Percentiles rank a stretch among this genome's conserved stretches.
Evolutionary conservation across 2,888 invertebrate species (phyloP).

Genomic region (Eulithis testata): DNA sequence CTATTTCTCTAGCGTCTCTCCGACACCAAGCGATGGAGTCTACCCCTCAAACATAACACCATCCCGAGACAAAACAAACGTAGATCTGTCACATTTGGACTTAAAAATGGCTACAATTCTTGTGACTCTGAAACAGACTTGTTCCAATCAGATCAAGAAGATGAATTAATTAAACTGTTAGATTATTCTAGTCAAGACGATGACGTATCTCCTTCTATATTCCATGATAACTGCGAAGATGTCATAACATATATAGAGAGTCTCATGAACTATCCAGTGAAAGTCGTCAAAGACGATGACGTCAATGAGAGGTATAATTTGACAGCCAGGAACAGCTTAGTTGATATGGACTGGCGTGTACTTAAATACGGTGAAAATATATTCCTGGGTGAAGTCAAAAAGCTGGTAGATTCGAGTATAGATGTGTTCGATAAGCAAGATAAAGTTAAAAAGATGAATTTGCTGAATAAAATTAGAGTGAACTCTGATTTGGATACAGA

Average conservation of each 20-base stretch:
- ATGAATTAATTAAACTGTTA: slow-evolving; percentile 89
- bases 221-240: slow-evolving; percentile 78
- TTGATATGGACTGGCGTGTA: slow-evolving; percentile 80
- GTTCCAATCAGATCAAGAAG: slow-evolving; percentile 92
- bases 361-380: slow-evolving; percentile 80
- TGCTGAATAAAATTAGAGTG: slow-evolving; percentile 59
- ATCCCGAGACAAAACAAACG: slow-evolving; percentile 61
- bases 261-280: slow-evolving; percentile 57
- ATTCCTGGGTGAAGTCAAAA: slow-evolving; percentile 74
- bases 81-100: slow-evolving; percentile 56
- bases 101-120: slow-evolving; percentile 65
- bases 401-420: slow-evolving; percentile 67
- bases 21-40: slow-evolving; percentile 78
- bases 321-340: slow-evolving; percentile 69
- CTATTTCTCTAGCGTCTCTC: slow-evolving; percentile 72
- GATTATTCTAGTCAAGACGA: slow-evolving; percentile 88
- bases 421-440: slow-evolving; percentile 61
- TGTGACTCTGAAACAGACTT: slow-evolving; percentile 89
- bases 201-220: slow-evolving; percentile 78
- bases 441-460: slow-evolving; percentile 60
- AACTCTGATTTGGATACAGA: slow-evolving; percentile 72
- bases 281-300: slow-evolving; percentile 59
- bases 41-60: slow-evolving; percentile 69
- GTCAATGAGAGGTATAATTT: slow-evolving; percentile 71
- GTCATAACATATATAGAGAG: slow-evolving; percentile 72